Base-by-base conservation (phyloP, 2,797 vertebrate species). In the Sandelia bainsii region DNA sequence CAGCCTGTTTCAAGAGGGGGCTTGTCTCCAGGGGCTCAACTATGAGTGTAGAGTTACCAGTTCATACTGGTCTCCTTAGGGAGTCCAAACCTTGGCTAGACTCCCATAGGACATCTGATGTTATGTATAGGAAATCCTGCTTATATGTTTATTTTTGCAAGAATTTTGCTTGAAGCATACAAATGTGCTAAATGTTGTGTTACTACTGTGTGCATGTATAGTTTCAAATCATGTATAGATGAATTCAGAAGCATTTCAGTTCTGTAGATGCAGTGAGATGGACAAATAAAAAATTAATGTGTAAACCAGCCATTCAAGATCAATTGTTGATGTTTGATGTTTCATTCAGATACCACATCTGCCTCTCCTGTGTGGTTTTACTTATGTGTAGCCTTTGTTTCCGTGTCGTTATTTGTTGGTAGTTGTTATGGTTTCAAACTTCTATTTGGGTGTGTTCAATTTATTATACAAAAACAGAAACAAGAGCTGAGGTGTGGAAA, bases 41-140 rank as follows among this genome's bases (percentile, higher is more conserved):
- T 75, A 81, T 81, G 77, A 88, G 90, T 94, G 80, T 94, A 91
- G 73, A 83, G 89, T 94, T 95, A 91, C 92, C 62, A 73, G 48
- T 39, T 74, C 64, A 81, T 72, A 84, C 80, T 88, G 82, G 81
- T 73, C 81, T 79, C 72, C 74, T 66, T 54, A 83, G 64, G 68
- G 42, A 81, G 67, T 72, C 79, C 72, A 83, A 84, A 73, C 60
- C 44, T 60, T 75, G 62, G 71, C 73, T 78, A 22, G 68, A 71
- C 71, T 69, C 59, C 61, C 64, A n/a, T 20, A 66, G 44, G 80
- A 75, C 72, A 78, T 67, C 77, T 73, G 62, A 59, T 79, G 71
- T 83, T 69, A 54, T 64, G 66, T 61, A 51, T 76, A 76, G 72
- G 73, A 81, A 80, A 68, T 44, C 58, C 27, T 79, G 66, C 85